Conservation (phyloP, 1,140 invertebrate genomes). For the Coptotermes formosanus region DNA sequence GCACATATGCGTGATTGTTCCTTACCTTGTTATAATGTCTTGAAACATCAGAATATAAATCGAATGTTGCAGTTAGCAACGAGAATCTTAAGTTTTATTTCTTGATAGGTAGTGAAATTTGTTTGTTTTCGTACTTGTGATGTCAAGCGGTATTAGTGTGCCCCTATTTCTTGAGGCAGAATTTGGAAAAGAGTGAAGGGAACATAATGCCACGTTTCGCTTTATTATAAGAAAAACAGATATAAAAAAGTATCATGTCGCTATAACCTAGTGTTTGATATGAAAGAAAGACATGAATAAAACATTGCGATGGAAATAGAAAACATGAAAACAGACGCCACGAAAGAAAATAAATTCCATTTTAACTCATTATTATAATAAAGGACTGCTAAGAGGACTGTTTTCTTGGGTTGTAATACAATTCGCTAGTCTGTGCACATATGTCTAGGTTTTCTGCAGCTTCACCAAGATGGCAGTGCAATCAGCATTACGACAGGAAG, state of each 20-base stretch:
- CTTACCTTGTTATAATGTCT: too few relatives aligned
- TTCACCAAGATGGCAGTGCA: background rate
- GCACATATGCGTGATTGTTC: too few relatives aligned
- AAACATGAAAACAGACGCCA: slow-evolving; percentile 4
- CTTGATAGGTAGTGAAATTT: background rate
- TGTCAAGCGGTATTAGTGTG: background rate
- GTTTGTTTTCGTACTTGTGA: background rate
- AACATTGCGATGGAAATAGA: background rate
- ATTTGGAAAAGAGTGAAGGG: background rate
- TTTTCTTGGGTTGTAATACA: background rate
- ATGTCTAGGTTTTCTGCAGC: slow-evolving; percentile 1
- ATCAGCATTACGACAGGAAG: background rate
- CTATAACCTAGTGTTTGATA: background rate
- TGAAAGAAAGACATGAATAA: background rate
- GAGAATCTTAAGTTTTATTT: background rate
- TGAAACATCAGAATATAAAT: too few relatives aligned
- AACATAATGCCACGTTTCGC: background rate
- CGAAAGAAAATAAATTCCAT: background rate
- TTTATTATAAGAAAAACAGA: slow-evolving; percentile 14
- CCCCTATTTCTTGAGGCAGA: background rate
- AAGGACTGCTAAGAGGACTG: background rate
- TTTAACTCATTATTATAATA: background rate
- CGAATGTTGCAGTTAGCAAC: background rate
- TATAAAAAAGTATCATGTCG: background rate
- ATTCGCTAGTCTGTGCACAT: background rate